Evolutionary conservation across 2,113 vertebrate species (phyloP), one percentile per base, ranked within the genome.

Genomic region (Callocephalon fimbriatum): DNA sequence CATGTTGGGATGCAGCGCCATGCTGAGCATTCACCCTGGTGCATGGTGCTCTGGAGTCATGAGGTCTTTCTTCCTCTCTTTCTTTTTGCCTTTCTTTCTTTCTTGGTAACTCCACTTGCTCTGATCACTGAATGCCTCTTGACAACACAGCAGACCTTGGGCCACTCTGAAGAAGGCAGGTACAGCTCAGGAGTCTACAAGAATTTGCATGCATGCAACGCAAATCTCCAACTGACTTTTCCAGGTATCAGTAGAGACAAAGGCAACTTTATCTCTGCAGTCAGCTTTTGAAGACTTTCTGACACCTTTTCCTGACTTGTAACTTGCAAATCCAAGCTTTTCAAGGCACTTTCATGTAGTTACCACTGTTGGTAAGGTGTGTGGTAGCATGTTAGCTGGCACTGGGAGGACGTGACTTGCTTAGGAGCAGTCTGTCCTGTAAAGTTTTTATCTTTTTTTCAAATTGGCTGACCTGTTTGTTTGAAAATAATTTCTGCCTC

Each of bases 381-480:
- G 65, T 76, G 80, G 63, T 56, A 76, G 63, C 80, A 17, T 20
- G 73, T 62, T 81, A 80, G 40, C 40, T 92, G 90, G 73, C 61
- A 44, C 50, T 38, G 40, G 26, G 61, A 86, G 62, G 40, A 86
- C 0, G 2, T 79, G 70, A 87, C 56, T 74, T 84, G 50, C 47
- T 93, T 72, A 70, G 71, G 56, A 88, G 77, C 65, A 68, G 68
- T 72, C 23, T 92, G 68, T 68, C 72, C 79, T 68, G 40, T 42
- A 59, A 68, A 76, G 23, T 23, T 1, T 47, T 44, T 62, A 31
- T 21, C 2, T 79, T 61, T 58, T 54, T 87, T 86, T 37, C 15
- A 38, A 56, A 90, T 78, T 44, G 61, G 37, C 78, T 95, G 65
- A 94, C 87, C 92, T 94, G 50, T 71, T 86, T 92, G 91, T 71